phyloP scores from a whole-genome alignment of 1,140 invertebrate genomes.

The Thaumatotibia leucotreta region DNA sequence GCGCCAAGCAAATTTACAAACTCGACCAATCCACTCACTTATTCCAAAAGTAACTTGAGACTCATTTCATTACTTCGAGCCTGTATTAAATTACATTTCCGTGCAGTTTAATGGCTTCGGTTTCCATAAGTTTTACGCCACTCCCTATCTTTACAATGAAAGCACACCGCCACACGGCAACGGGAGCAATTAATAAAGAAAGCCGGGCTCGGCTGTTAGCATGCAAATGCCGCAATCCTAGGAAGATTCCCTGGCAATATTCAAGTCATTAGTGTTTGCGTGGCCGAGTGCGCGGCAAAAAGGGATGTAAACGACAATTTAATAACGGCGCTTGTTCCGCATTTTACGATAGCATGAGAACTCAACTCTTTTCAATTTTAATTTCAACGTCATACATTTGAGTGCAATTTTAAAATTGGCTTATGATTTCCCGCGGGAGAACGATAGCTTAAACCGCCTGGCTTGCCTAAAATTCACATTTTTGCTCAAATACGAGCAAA shows the following conservation, averaged over 20 bases:
- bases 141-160: background rate
- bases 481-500: background rate
- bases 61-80: background rate
- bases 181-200: slow-evolving; percentile 48
- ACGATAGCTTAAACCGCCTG: background rate
- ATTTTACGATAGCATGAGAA: slow-evolving; percentile 19
- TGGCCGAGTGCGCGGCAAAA: slow-evolving; percentile 34
- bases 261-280: slow-evolving; percentile 53
- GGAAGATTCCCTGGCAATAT: slow-evolving; percentile 46
- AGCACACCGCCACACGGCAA: slow-evolving; percentile 2
- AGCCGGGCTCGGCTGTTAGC: slow-evolving; percentile 41
- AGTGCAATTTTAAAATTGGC: slow-evolving; percentile 10
- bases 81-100: background rate
- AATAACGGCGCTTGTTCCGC: slow-evolving; percentile 25
- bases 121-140: background rate
- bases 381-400: background rate
- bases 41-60: background rate
- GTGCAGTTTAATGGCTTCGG: background rate
- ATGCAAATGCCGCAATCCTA: slow-evolving; percentile 48
- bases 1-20: background rate
- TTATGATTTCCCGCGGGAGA: background rate
- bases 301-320: slow-evolving; percentile 35
- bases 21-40: background rate
- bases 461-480: background rate
- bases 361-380: background rate